Conservation (phyloP, 2,113 vertebrate species). For the Pachyramphus minor region DNA sequence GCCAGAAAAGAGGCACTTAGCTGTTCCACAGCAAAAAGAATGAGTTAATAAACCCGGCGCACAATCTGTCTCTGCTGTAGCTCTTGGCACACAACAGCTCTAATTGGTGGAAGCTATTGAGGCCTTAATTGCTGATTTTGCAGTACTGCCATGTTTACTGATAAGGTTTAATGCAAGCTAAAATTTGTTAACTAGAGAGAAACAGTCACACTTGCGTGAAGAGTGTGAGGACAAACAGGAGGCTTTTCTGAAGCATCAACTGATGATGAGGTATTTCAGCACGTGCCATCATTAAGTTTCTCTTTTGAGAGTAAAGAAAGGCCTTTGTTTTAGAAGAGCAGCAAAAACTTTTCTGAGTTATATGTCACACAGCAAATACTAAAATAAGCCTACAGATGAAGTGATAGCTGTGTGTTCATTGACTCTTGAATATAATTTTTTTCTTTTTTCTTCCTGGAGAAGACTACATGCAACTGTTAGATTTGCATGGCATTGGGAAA, state of each 20-base stretch:
- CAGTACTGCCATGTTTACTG: constrained; percentile 55
- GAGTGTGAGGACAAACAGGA: constrained; percentile 27
- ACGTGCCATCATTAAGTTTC: constrained; percentile 59
- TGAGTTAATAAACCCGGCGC: neutral
- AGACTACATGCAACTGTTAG: constrained; percentile 46
- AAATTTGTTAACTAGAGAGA: constrained; percentile 43
- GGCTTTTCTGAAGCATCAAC: neutral
- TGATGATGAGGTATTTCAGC: neutral
- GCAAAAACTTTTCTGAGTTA: constrained; percentile 33
- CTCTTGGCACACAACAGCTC: constrained; percentile 18
- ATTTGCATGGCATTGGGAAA: constrained; percentile 4
- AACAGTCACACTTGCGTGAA: neutral
- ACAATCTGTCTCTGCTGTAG: constrained; percentile 38
- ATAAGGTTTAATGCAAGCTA: constrained; percentile 51
- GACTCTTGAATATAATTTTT: constrained; percentile 60
- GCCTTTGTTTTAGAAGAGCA: constrained; percentile 52
- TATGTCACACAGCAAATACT: constrained; percentile 24
- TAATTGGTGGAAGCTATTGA: constrained; percentile 58
- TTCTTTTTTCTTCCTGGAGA: constrained; percentile 51
- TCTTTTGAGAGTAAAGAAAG: constrained; percentile 60
- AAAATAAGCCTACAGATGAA: constrained; percentile 64
- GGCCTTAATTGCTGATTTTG: constrained; percentile 58
- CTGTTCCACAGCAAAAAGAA: constrained; percentile 28
- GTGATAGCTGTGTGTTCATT: constrained; percentile 42
- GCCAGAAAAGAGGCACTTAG: constrained; percentile 30